These are phyloP conservation scores for Albula goreensis DNA, from an alignment of 2,113 vertebrate genomes.

Conservation along the genomic window DNA sequence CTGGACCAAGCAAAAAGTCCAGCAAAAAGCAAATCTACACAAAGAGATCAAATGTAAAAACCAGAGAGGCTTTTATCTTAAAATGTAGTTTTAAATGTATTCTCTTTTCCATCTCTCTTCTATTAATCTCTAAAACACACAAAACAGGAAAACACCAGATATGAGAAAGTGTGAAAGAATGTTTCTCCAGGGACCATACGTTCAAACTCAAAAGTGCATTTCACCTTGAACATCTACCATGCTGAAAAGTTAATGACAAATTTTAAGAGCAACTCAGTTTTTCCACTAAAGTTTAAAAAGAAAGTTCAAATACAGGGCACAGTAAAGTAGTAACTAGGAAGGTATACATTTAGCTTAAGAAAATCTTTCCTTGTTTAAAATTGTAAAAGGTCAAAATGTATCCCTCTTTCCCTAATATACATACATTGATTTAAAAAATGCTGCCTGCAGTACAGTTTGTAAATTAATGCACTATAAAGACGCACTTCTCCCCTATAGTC, in stretches of 20 bases:
- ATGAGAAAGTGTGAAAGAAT: constrained; percentile 71
- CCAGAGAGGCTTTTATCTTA: constrained; percentile 56
- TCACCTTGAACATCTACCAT: constrained; percentile 62
- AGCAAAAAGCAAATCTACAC: neutral
- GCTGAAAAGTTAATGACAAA: constrained; percentile 40
- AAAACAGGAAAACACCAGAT: constrained; percentile 58
- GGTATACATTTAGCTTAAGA: constrained; percentile 66
- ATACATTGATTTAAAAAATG: constrained; percentile 60
- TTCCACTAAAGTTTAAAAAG: constrained; percentile 26
- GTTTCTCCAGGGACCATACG: constrained; percentile 86
- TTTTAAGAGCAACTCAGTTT: constrained; percentile 37
- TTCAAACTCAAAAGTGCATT: constrained; percentile 64
- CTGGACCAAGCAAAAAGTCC: neutral
- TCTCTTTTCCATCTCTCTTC: constrained; percentile 52
- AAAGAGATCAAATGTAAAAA: constrained; percentile 2
- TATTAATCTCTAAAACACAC: constrained; percentile 72
- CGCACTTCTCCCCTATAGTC: constrained; percentile 38
- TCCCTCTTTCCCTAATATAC: constrained; percentile 73
- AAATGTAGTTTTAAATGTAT: constrained; percentile 43
- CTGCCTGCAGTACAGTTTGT: constrained; percentile 60
- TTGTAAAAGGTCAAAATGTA: constrained; percentile 48
- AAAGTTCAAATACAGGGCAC: constrained; percentile 42
- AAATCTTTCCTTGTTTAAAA: constrained; percentile 61
- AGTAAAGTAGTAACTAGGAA: constrained; percentile 63
- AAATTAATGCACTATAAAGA: constrained; percentile 42